A percentile compares a stretch with the other conserved stretches of the same genome.
Conservation (phyloP, 2,113 vertebrate genomes). For the Myodes glareolus region DNA sequence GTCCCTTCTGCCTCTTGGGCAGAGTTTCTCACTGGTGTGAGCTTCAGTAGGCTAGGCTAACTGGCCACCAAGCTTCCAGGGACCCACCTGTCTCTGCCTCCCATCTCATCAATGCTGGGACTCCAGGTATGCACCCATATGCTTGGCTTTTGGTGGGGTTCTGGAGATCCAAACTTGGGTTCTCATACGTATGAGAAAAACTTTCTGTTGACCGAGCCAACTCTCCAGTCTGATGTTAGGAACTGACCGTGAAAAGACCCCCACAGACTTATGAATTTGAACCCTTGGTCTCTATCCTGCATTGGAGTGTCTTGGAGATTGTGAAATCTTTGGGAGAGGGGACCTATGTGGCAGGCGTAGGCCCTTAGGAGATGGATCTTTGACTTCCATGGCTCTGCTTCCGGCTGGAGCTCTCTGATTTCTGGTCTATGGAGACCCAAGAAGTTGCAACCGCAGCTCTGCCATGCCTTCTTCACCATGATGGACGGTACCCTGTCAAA, state of each 20-base stretch:
- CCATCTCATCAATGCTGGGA: background rate
- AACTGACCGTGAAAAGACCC: background rate
- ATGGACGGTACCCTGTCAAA: background rate
- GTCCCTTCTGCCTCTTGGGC: too few relatives aligned
- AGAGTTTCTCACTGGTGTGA: background rate
- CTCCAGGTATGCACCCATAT: background rate
- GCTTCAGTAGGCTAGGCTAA: background rate
- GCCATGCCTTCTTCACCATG: background rate
- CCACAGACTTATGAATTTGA: background rate
- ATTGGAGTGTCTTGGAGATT: too few relatives aligned
- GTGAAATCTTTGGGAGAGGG: background rate
- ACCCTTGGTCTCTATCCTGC: background rate
- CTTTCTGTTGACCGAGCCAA: background rate
- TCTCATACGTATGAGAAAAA: background rate
- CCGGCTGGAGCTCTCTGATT: background rate
- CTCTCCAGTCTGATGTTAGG: background rate
- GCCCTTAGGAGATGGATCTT: background rate
- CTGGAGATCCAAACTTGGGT: background rate
- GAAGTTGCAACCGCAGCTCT: background rate
- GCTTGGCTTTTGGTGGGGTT: background rate
- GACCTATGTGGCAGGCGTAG: background rate
- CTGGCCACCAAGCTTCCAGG: background rate
- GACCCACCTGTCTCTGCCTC: background rate
- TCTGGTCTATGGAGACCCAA: background rate
- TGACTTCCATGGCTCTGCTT: background rate